phyloP scores from a whole-genome alignment of 1,140 invertebrate genomes.

The Odontomachus brunneus region DNA sequence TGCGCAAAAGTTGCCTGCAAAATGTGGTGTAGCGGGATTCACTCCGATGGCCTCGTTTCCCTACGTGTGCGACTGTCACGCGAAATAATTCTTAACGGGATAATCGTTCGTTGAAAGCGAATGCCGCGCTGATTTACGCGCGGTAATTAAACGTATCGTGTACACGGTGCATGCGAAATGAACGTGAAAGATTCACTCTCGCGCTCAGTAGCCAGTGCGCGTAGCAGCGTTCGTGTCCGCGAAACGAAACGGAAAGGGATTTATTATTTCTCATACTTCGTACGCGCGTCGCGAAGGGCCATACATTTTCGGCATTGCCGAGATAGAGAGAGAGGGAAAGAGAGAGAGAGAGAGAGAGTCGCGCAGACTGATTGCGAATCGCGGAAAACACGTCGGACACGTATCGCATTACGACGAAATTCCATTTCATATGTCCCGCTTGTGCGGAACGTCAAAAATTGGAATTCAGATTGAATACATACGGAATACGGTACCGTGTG shows the following conservation, averaged over 20 bases:
- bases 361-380: background rate
- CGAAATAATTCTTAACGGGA: slow-evolving; percentile 22
- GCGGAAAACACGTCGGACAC: background rate
- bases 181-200: background rate
- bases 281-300: background rate
- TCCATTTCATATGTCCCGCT: slow-evolving; percentile 21
- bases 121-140: slow-evolving; percentile 16
- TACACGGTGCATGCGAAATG: slow-evolving; percentile 2
- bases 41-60: background rate
- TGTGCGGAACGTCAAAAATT: slow-evolving; percentile 29
- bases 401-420: slow-evolving; percentile 22
- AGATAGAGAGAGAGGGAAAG: no score
- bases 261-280: background rate
- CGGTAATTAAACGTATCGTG: slow-evolving; percentile 18
- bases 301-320: background rate
- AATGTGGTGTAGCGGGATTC: background rate
- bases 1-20: background rate
- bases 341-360: no score
- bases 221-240: no score
- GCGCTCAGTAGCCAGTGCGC: no score
- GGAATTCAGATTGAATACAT: slow-evolving; percentile 47
- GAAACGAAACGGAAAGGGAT: background rate
- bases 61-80: background rate
- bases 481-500: slow-evolving; percentile 7
- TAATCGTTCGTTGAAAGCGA: slow-evolving; percentile 22